Percentiles rank a stretch among this genome's conserved stretches.
These are phyloP conservation scores for Phoebastria nigripes DNA, from an alignment of 2,797 vertebrate species.

Conservation along the genomic window DNA sequence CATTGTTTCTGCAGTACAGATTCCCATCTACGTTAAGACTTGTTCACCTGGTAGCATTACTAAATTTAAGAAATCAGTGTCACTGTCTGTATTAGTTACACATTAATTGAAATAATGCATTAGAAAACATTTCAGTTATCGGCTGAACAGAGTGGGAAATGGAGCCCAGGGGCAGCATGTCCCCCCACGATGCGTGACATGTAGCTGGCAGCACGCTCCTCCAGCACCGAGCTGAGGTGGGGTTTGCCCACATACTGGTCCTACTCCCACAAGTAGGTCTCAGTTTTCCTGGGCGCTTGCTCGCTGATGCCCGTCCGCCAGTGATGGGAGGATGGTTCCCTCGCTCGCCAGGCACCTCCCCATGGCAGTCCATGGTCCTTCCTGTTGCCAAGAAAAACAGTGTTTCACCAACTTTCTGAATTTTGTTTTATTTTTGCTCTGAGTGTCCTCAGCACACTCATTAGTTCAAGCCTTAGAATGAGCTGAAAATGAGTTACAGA, in stretches of 20 bases:
- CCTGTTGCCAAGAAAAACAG: background rate
- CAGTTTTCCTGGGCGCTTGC: background rate
- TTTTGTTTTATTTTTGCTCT: slow-evolving; percentile 6
- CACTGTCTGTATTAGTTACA: background rate
- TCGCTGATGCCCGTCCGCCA: rapidly evolving
- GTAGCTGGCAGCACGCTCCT: rapidly evolving
- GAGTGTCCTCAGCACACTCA: background rate
- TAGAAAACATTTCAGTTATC: background rate
- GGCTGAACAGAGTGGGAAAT: background rate
- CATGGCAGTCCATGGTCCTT: background rate
- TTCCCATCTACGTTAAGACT: background rate
- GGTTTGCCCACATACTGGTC: rapidly evolving
- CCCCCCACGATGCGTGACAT: rapidly evolving
- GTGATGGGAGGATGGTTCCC: background rate
- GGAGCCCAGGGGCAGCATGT: background rate
- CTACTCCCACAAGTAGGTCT: background rate
- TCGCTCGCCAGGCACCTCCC: background rate
- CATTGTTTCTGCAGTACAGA: background rate
- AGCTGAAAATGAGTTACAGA: slow-evolving; percentile 40
- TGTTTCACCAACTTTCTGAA: background rate
- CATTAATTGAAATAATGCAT: background rate
- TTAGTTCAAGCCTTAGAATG: slow-evolving; percentile 16
- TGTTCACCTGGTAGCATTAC: background rate
- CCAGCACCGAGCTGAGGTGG: rapidly evolving
- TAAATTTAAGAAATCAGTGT: background rate